Percentiles rank a stretch among this genome's conserved stretches.
Conservation (phyloP, 2,797 vertebrate species). For the Acrossocheilus fasciatus region DNA sequence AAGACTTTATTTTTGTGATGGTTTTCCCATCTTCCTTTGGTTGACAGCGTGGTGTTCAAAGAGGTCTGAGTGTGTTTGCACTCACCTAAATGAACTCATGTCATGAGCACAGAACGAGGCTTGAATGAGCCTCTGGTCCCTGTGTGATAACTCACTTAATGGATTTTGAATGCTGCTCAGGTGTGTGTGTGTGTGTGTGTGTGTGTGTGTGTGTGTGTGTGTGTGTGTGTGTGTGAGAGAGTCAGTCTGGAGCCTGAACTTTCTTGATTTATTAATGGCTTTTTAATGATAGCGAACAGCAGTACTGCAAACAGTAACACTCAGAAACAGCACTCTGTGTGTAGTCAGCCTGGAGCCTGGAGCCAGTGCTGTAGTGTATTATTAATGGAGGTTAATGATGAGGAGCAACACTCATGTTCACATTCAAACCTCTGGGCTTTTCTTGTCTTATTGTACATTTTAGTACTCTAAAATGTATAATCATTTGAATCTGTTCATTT, state of each 20-base stretch:
- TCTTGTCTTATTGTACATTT: background rate
- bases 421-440: background rate
- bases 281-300: conserved; percentile 49
- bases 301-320: conserved; percentile 11
- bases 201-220: background rate
- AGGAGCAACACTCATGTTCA: conserved; percentile 1
- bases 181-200: conserved; percentile 4
- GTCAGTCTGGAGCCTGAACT: conserved; percentile 44
- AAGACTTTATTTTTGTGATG: background rate
- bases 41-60: background rate
- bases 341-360: conserved; percentile 19
- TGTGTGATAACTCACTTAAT: conserved; percentile 32
- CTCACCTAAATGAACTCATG: background rate
- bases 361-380: conserved; percentile 2
- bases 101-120: conserved; percentile 15
- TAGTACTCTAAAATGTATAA: background rate
- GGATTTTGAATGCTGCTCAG: conserved; percentile 35
- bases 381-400: conserved; percentile 38
- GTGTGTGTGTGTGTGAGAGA: background rate
- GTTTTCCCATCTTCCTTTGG: background rate
- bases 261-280: conserved; percentile 40
- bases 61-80: background rate
- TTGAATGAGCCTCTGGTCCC: background rate
- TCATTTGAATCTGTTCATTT: background rate
- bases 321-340: conserved; percentile 10